Conservation (phyloP, 1,140 invertebrate species). For the Rhyzopertha dominica region DNA sequence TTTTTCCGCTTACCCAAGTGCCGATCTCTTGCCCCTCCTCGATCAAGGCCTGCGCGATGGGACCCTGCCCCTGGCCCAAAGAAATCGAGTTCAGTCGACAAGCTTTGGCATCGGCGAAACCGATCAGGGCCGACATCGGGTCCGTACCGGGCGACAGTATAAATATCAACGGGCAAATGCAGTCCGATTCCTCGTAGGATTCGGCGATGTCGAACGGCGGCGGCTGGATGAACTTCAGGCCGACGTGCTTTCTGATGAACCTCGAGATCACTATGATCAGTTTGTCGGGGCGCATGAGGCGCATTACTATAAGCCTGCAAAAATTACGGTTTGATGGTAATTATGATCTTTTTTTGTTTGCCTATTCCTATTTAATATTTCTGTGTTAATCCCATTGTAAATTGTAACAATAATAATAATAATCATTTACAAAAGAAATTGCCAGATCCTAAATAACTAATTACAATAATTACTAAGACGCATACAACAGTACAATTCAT, state of each 20-base stretch:
- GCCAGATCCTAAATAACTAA: too few relatives aligned
- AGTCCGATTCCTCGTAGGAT: constrained; percentile 80
- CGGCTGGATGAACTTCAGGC: constrained; percentile 73
- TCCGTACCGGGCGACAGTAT: constrained; percentile 88
- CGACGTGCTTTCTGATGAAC: constrained; percentile 68
- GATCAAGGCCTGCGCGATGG: constrained; percentile 75
- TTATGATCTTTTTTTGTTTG: too few relatives aligned
- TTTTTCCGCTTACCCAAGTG: too few relatives aligned
- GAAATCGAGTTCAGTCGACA: constrained; percentile 77
- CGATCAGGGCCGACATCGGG: constrained; percentile 72
- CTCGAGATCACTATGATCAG: constrained; percentile 57
- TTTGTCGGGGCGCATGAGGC: constrained; percentile 81
- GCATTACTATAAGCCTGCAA: constrained; percentile 75
- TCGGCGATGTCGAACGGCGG: constrained; percentile 83
- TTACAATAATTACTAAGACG: too few relatives aligned
- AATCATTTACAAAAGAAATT: too few relatives aligned
- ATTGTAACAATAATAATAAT: too few relatives aligned
- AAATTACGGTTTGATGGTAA: too few relatives aligned
- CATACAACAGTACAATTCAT: too few relatives aligned
- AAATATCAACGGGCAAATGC: constrained; percentile 80
- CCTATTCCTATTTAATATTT: too few relatives aligned
- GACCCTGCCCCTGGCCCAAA: constrained; percentile 86
- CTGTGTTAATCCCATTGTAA: too few relatives aligned
- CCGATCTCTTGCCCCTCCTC: constrained; percentile 70
- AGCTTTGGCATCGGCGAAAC: constrained; percentile 71